Conservation (phyloP, 2,113 vertebrate genomes). For the Seriola quinqueradiata region DNA sequence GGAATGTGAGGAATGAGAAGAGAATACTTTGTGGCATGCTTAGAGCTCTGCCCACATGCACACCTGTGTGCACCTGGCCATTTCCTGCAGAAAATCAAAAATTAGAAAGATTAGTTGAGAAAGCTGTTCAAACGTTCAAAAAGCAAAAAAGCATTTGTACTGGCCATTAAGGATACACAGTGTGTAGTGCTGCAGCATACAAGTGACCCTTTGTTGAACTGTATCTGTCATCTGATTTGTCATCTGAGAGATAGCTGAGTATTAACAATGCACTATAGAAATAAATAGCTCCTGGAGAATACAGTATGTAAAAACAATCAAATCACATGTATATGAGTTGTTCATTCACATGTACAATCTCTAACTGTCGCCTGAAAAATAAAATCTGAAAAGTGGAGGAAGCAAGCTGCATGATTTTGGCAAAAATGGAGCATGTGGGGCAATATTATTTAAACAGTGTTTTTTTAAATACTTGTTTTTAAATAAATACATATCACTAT, state of each 20-base stretch:
- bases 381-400: not conserved
- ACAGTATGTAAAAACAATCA: not conserved
- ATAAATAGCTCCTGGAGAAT: not conserved
- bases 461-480: not conserved
- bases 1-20: not conserved
- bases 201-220: constrained; percentile 21
- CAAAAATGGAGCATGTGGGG: not conserved
- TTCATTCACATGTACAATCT: not conserved
- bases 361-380: not conserved
- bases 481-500: not conserved
- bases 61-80: not conserved
- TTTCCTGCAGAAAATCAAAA: not conserved
- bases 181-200: not conserved
- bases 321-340: not conserved
- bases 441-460: not conserved
- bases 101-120: not conserved
- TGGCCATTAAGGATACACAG: not conserved
- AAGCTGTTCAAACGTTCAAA: not conserved
- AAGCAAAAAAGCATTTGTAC: not conserved
- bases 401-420: not conserved
- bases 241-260: not conserved
- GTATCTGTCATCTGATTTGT: constrained; percentile 8
- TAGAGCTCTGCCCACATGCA: not conserved
- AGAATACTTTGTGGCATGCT: not conserved
- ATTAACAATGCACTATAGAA: not conserved